Evolutionary conservation across 2,797 vertebrate genomes (phyloP), one percentile per base, ranked within the genome.

Genomic region (Lepilemur septentrionalis): DNA sequence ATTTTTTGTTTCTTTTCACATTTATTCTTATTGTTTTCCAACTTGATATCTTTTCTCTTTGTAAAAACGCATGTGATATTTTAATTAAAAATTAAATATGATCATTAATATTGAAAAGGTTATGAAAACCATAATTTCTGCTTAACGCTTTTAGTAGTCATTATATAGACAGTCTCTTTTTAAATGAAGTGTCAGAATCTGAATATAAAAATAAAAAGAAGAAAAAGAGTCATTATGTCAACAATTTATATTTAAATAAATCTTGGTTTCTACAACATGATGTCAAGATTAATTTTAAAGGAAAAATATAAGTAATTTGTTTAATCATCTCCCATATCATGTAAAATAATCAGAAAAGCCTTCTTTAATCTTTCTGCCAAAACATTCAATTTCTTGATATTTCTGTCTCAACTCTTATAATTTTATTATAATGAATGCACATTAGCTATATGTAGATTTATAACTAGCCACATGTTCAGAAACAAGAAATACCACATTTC

Each of bases 231-330:
- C 4, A 43, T 35, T 41, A 48, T 46, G 61, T 57, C 25, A 92
- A 82, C 4, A 92, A 69, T 79, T 38, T 61, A 90, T 80, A 30
- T 86, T 52, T 70, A 61, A 79, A 25, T 91, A 93, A 63, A 88
- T 65, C 15, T 75, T 84, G 10, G n/a, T 76, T 70, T 87, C 41
- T 80, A 7, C 18, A 88, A 65, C 3, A 6, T 79, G 61, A 78
- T 69, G 43, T 93, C 41, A 95, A 76, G 65, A 79, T 69, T 78
- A 83, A 63, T 78, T 81, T 72, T 95, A 84, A 94, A 59, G 79
- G 22, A 55, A 84, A 86, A 85, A 46, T 79, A 22, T 75, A 80
- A 70, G 1, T 63, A 32, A 76, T 18, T 15, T 84, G 2, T 46
- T 52, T 75, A 81, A 78, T 84, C 28, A 38, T 81, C 63, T 81